Conservation (phyloP, 1,140 invertebrate species). For the Bombyx mori region ASM3026992v2 NC_085110.1:9189001-9189500, state of each 20-base stretch:
- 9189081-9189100: not conserved
- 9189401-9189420: conserved; percentile 43
- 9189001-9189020: too few relatives aligned
- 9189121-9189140: not conserved
- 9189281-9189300: conserved; percentile 46
- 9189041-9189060: too few relatives aligned
- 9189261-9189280: conserved; percentile 38
- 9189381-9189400: conserved; percentile 39
- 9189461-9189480: conserved; percentile 62
- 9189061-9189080: not conserved
- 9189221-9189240: conserved; percentile 41
- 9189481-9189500: conserved; percentile 60
- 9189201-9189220: conserved; percentile 31
- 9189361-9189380: conserved; percentile 25
- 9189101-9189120: not conserved
- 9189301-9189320: conserved; percentile 60
- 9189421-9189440: conserved; percentile 63
- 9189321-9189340: conserved; percentile 60
- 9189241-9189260: conserved; percentile 45
- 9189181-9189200: conserved; percentile 1
- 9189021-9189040: too few relatives aligned
- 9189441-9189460: conserved; percentile 64
- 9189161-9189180: conserved; percentile 1
- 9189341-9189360: conserved; percentile 34
- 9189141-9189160: conserved; percentile 51